These are phyloP conservation scores for Pseudomyrmex pallidus DNA, from an alignment of 1,140 invertebrate species.

Conservation along the genomic window DNA sequence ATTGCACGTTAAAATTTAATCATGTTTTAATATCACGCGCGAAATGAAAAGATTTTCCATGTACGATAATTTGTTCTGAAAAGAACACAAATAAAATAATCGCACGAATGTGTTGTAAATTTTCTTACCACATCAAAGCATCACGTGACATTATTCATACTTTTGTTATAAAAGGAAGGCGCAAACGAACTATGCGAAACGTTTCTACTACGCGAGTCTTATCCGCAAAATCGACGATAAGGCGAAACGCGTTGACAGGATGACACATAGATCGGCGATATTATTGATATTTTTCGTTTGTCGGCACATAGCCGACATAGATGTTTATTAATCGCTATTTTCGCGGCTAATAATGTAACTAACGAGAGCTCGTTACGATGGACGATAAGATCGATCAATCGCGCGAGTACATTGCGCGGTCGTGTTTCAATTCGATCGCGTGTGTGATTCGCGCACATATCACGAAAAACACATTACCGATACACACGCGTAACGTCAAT, in stretches of 20 bases:
- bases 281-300: slow-evolving; percentile 46
- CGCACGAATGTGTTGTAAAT: no score
- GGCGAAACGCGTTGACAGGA: background rate
- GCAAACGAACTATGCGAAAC: background rate
- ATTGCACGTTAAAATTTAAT: slow-evolving; percentile 35
- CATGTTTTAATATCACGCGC: slow-evolving; percentile 1
- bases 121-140: no score
- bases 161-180: background rate
- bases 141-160: no score
- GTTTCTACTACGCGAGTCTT: slow-evolving; percentile 34
- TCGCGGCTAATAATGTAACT: background rate
- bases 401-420: background rate
- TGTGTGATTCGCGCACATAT: background rate
- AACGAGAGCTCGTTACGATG: slow-evolving; percentile 20
- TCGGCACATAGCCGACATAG: background rate
- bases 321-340: slow-evolving; percentile 31
- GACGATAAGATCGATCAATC: slow-evolving; percentile 37
- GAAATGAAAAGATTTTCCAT: slow-evolving; percentile 11
- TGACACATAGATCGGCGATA: background rate
- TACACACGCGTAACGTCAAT: no score
- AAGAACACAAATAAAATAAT: background rate
- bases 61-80: background rate
- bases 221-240: slow-evolving; percentile 7
- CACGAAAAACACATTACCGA: background rate
- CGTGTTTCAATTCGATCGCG: slow-evolving; percentile 14